Percentiles rank a stretch among this genome's conserved stretches.
Conservation (phyloP, 2,113 vertebrate species). For the Scopus umbretta region DNA sequence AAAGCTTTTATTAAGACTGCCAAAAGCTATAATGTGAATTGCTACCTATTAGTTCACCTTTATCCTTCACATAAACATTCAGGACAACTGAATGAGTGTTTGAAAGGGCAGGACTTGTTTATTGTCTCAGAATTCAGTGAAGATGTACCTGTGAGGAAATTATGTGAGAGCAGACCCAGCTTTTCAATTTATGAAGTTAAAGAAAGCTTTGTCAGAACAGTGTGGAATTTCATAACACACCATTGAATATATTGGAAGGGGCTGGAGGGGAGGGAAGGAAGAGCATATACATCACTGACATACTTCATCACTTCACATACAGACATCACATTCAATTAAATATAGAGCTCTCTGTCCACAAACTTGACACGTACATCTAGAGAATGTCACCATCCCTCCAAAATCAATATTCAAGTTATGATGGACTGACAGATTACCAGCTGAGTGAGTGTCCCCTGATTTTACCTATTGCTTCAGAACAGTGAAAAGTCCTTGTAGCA, state of each 20-base stretch:
- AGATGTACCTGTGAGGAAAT: background rate
- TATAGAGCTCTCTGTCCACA: constrained; percentile 66
- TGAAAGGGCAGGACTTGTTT: constrained; percentile 35
- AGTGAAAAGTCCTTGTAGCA: constrained; percentile 21
- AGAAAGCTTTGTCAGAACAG: constrained; percentile 24
- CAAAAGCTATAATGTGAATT: background rate
- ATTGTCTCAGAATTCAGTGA: constrained; percentile 35
- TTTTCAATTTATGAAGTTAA: constrained; percentile 22
- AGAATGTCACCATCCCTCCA: constrained; percentile 52
- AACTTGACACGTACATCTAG: constrained; percentile 58
- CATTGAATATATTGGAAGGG: background rate
- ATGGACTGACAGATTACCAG: constrained; percentile 63
- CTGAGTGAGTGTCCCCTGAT: constrained; percentile 54
- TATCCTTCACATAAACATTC: constrained; percentile 12
- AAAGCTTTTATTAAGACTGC: background rate
- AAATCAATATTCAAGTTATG: constrained; percentile 74
- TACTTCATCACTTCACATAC: constrained; percentile 52
- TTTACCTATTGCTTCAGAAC: constrained; percentile 53
- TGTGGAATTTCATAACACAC: constrained; percentile 18
- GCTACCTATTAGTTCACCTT: constrained; percentile 2
- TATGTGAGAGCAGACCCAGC: background rate
- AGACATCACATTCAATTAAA: constrained; percentile 71
- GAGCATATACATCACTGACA: constrained; percentile 38
- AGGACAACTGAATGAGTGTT: constrained; percentile 28
- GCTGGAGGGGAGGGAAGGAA: background rate